Conservation (phyloP, 2,797 vertebrate genomes). For the Phyllotis vaccarum region DNA sequence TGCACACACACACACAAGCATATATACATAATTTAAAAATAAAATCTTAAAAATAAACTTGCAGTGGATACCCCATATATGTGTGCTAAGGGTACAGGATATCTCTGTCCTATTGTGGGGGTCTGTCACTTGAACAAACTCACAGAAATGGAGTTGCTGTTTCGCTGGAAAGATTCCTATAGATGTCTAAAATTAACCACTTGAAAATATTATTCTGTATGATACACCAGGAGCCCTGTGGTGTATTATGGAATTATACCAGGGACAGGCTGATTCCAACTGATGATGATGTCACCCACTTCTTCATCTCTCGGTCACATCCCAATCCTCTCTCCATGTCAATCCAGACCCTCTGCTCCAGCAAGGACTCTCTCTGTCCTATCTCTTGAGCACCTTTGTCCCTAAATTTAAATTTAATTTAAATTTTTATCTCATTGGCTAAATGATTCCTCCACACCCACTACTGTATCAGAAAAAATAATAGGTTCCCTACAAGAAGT, state of each 20-base stretch:
- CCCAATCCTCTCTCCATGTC: neutral
- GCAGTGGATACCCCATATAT: neutral
- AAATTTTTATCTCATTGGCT: neutral
- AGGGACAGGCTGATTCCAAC: neutral
- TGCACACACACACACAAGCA: neutral
- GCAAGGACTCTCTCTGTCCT: neutral
- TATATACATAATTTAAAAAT: neutral
- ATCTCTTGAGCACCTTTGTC: neutral
- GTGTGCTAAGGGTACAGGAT: neutral
- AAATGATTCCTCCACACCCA: neutral
- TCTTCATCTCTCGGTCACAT: neutral
- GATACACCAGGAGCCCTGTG: neutral
- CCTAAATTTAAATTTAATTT: conserved; percentile 12
- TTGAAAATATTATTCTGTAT: conserved; percentile 14
- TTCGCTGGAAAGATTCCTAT: conserved; percentile 22
- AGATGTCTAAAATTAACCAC: neutral
- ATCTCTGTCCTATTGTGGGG: neutral
- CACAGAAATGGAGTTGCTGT: neutral
- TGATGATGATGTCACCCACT: neutral
- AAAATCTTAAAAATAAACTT: conserved; percentile 32
- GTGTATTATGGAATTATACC: too few relatives aligned
- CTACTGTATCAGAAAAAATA: neutral
- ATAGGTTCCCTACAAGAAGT: neutral
- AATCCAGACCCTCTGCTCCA: neutral
- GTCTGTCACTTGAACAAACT: neutral